Evolutionary conservation across 2,113 vertebrate genomes (phyloP), one percentile per base, ranked within the genome.

Genomic region (Lipophrys pholis): DNA sequence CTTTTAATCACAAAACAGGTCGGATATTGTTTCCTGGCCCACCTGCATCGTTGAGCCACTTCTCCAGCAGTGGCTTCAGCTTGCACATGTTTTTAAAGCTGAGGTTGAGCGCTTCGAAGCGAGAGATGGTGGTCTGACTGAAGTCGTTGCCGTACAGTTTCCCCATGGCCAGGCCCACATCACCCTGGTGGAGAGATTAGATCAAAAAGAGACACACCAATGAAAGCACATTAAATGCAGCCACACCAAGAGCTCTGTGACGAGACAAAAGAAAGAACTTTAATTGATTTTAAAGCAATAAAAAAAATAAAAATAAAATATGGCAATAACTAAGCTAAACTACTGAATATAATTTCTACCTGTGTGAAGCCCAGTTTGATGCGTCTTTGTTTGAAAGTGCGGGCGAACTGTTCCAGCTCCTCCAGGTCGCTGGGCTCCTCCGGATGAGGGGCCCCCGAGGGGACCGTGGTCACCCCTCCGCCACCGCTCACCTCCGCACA

Each of bases 81-180:
- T 97, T 97, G 93, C 96, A 97, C 96, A 97, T 97, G 91, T 97
- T 97, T 92, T 97, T 97, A 88, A 97, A 97, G 93, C 96, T 97
- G 87, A 97, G 90, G 80, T 97, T 97, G 75, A 97, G 96, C 15
- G 96, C 96, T 85, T 97, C 96, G 2, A 97, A 97, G 89, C 96
- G 96, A 30, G 96, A 97, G 90, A 97, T 97, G 75, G 96, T 97
- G 36, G 96, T 97, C 89, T 97, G 96, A 87, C 96, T 97, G 91
- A 97, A 97, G 89, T 97, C 96, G 5, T 97, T 97, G 42, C 96
- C 96, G 1, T 97, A 97, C 58, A 97, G 95, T 83, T 97, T 97
- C 66, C 96, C 96, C 96, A 97, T 97, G 51, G 96, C 96, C 91
- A 97, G 79, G 50, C 96, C 96, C 7, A 97, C 96, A 6, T 97